Evolutionary conservation across 2,888 invertebrate genomes (phyloP), one percentile per base, ranked within the genome.

Genomic region (Halictus quadricinctus): DNA sequence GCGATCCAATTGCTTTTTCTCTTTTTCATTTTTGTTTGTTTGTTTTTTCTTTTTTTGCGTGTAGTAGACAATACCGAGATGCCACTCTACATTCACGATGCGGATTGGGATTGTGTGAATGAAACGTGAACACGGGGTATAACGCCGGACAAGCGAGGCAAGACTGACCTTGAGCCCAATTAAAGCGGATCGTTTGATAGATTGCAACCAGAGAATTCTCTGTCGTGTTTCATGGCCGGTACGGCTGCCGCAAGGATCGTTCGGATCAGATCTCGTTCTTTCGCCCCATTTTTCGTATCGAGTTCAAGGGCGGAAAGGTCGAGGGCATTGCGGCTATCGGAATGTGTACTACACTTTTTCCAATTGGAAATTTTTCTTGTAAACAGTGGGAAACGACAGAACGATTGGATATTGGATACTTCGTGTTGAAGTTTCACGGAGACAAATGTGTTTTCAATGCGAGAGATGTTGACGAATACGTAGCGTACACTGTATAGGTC

Each of bases 131-230:
- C 25, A 64, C 64, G 13, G 29, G 64, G 29, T 64, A 29, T 29
- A 29, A 21, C 54, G 29, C 64, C 15, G 29, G 64, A 25, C 15
- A 64, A 15, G 25, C 29, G 64, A 29, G 15, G 29, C 64, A 29
- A 64, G 15, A 15, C 64, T 15, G 64, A 29, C 64, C 64, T 64
- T 15, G 15, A 64, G 64, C 29, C 64, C 15, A 64, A 64, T 64
- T 64, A 64, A 64, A 64, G 64, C 64, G 29, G n/a, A 64, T 64
- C 64, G 64, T 64, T 64, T 64, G 64, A 64, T 64, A 64, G 64
- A 64, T 64, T 7, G 64, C 64, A 15, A 29, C 54, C 54, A 54
- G 54, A 64, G 13, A 64, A 29, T 64, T 29, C 64, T 29, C 25
- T 15, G 64, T 29, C 64, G 15, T 15, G 64, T 29, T 64, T 29